Evolutionary conservation across 1,140 invertebrate species (phyloP), one percentile per base, ranked within the genome.

Genomic region (Mycetomoellerius zeteki): DNA sequence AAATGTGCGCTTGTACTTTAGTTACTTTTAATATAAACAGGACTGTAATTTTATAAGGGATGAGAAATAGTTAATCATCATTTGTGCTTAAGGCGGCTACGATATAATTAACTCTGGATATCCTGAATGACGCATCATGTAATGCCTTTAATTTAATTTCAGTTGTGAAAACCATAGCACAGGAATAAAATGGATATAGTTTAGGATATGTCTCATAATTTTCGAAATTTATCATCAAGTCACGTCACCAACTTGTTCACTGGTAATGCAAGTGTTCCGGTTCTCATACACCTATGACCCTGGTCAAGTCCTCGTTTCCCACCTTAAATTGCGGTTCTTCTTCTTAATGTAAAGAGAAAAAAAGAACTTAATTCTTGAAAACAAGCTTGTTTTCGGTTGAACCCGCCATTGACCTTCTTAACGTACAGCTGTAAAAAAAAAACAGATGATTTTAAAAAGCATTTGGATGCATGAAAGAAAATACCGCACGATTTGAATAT

Each of bases 261-360:
- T 56, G 88, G 78, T 33, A 37, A 64, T 88, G 84, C 84, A 90
- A 89, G 60, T 89, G 93, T 94, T 94, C 93, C 93, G 94, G 93
- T 94, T 95, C 93, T 93, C 91, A 94, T 89, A 93, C 91, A 92
- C 90, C 86, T 93, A 87, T 93, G 93, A 94, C 91, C 93, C 93
- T 93, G 73, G 77, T 58, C 85, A 60, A 82, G 58, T 85, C 19
- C 8, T 67, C 84, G 86, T 92, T 94, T 94, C 94, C 85, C 94
- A 94, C 93, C 91, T 94, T 94, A 95, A 94, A 94, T 47, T 92
- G 91, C 89, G 33, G 54, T 19, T 71, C 64, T 81, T 58, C 78
- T 75, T 89, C 72, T 76, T 47, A 12, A 56, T 27, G 37, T 27
- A 75, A n/a, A n/a, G 19, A 16, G 21, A 30, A 50, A 43, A 24